phyloP scores from a whole-genome alignment of 2,113 vertebrate species.

The Acinonyx jubatus region DNA sequence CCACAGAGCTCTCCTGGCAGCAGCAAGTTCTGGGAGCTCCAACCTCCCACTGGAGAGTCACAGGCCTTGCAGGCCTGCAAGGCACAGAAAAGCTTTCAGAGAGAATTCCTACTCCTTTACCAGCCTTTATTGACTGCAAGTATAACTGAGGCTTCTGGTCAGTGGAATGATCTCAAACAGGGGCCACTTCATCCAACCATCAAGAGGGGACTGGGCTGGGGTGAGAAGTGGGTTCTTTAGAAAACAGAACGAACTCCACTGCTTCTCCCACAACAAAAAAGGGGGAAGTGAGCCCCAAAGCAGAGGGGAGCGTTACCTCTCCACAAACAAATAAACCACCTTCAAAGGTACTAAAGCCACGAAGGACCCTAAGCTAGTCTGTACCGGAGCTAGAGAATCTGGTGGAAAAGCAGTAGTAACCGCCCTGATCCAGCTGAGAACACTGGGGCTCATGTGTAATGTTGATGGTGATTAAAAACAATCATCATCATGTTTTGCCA shows the following conservation, averaged over 20 bases:
- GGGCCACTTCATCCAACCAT: neutral
- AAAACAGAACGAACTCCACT: neutral
- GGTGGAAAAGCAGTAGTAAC: neutral
- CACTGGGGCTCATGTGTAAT: neutral
- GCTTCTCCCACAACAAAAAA: neutral
- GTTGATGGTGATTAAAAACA: neutral
- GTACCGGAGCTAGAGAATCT: neutral
- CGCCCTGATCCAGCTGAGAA: neutral
- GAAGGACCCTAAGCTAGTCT: neutral
- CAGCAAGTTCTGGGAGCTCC: neutral
- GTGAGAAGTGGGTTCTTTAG: neutral
- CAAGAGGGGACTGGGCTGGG: too few species aligned
- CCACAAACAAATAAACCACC: neutral
- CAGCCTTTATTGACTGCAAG: neutral
- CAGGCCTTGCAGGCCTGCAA: neutral
- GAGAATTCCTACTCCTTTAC: neutral
- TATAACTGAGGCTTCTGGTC: neutral
- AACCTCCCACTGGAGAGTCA: neutral
- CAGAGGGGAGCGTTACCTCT: neutral
- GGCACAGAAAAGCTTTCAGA: neutral
- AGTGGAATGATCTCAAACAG: neutral
- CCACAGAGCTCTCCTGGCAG: neutral
- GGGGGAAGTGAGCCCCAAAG: neutral
- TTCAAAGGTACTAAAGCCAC: neutral
- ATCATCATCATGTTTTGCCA: neutral